phyloP scores from a whole-genome alignment of 1,140 invertebrate species.

The Drosophila navojoa region DNA sequence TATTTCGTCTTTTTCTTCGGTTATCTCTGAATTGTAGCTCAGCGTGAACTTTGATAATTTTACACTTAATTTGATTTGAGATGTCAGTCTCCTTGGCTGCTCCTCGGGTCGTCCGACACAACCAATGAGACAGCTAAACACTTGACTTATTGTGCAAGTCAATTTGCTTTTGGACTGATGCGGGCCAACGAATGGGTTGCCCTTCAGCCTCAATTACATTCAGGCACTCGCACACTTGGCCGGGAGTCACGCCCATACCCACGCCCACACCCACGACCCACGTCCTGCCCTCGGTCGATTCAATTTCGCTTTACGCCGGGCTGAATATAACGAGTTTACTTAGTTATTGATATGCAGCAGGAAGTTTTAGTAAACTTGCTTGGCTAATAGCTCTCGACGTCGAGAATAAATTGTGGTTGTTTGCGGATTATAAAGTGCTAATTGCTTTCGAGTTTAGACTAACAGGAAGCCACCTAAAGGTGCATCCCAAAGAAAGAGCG shows the following conservation, averaged over 20 bases:
- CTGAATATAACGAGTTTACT: conserved; percentile 55
- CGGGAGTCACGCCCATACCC: neutral
- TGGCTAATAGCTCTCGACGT: conserved; percentile 9
- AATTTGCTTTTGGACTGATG: conserved; percentile 28
- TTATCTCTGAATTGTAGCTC: conserved; percentile 7
- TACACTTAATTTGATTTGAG: conserved; percentile 72
- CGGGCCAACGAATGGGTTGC: conserved; percentile 2
- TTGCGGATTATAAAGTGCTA: conserved; percentile 16
- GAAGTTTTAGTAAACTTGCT: conserved; percentile 50
- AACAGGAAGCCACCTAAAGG: neutral
- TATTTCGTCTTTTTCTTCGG: neutral
- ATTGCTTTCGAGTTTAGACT: conserved; percentile 26
- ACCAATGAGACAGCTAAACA: conserved; percentile 33
- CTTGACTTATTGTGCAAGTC: conserved; percentile 42
- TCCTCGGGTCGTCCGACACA: conserved; percentile 7
- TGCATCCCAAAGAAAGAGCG: neutral
- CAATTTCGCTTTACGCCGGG: conserved; percentile 21
- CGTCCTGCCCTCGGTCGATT: neutral
- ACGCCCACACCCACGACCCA: neutral
- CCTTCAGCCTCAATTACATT: conserved; percentile 12
- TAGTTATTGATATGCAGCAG: conserved; percentile 65
- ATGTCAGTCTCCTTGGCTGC: conserved; percentile 19
- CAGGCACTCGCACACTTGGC: neutral
- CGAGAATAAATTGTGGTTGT: conserved; percentile 2
- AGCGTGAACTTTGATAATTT: conserved; percentile 64